Base-by-base conservation (phyloP, 92 coral and sea anemone genomes). In the Parazoanthus swiftii region DNA sequence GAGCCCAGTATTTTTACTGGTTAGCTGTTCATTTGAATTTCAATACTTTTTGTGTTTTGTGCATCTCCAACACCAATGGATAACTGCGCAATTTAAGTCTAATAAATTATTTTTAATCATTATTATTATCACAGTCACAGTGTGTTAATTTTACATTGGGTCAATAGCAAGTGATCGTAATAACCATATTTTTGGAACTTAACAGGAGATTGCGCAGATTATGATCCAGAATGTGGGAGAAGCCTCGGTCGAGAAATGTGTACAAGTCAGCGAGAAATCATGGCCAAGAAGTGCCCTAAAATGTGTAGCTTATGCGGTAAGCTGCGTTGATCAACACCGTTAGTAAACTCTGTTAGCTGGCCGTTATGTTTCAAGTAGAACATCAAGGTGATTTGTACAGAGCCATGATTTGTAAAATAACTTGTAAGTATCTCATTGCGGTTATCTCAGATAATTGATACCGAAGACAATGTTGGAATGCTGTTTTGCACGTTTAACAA, bases 261-360 rank as follows among this genome's bases (percentile, higher is more conserved):
- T 51, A 26, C 89, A 10, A 54, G 88, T 15, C 85, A 89, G 65
- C 77, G 51, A 42, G 88, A 88, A 15, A 38, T 48, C 58, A 93
- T 93, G 95, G 81, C 88, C 72, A 91, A 91, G 80, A 72, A 59
- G 15, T 93, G 95, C 44, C 95, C 95, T 21, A 91, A 89, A 89
- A 89, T 93, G 91, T 93, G 95, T 76, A 79, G 87, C 68, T 74
- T 93, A 43, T 93, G 95, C 65, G 95, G 95, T 91, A 50, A 66
- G 94, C 79, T 74, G 38, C 14, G 20, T 25, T 33, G 46, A 74
- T 74, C 25, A 63, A 8, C 21, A n/a, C n/a, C n/a, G n/a, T n/a
- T n/a, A n/a, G n/a, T n/a, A n/a, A n/a, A n/a, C n/a, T 63, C 6
- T 26, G 59, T 54, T 18, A 3, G 70, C 6, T 63, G 25, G 5